Evolutionary conservation across 2,113 vertebrate genomes (phyloP), one percentile per base, ranked within the genome.

Genomic region (Ramphastos sulfuratus): DNA sequence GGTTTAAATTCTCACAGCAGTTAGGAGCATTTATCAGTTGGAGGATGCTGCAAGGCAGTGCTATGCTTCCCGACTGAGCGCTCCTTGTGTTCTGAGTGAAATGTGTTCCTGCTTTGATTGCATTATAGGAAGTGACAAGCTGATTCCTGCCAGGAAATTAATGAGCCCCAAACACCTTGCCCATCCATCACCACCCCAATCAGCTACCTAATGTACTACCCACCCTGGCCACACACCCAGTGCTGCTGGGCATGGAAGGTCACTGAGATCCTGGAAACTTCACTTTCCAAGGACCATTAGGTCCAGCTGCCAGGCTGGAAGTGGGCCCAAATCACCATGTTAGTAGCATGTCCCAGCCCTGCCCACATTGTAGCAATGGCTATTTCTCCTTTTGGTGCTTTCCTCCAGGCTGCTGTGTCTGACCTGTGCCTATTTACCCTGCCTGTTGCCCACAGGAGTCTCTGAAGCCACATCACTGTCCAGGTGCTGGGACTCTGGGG

Each of bases 141-240:
- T 3, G 15, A 70, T 72, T 56, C 82, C 85, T 93, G 63, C 87
- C 70, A 70, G 64, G 78, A 93, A 94, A 94, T 93, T 92, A 89
- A 82, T 77, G 87, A 93, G 78, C 28, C 84, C 37, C 23, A 23
- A 82, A 89, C 74, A 90, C 64, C 81, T 73, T 72, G 33, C 70
- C 75, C 50, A 82, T 92, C 92, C 90, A 90, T 95, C 83, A 93
- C 59, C 81, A 75, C 50, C 81, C 69, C 80, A 93, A 86, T 70
- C 76, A 90, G 77, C 76, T 48, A 4, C 73, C 76, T 39, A 59
- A 33, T 0, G 0, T 9, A 0, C 20, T 77, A 6, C 75, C 44
- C 69, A 56, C 21, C 48, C 72, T 16, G 54, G 75, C 72, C 58
- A 30, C 25, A 54, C 60, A 83, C 3, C 66, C 58, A 39, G 27